Conservation (phyloP, 2,797 vertebrate genomes). For the Pseudochirops cupreus region DNA sequence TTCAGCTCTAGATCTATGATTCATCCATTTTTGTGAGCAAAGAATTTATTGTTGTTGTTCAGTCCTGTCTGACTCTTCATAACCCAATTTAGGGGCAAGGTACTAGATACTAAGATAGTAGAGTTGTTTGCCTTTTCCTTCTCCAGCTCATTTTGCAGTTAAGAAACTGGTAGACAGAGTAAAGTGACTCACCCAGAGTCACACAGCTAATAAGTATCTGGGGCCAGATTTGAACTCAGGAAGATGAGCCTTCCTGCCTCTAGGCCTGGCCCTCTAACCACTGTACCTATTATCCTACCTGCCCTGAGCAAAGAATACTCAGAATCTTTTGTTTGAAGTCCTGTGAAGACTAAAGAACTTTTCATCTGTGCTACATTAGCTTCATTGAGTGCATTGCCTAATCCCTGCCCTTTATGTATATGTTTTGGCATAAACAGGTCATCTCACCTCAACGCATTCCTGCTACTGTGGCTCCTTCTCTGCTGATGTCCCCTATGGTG, state of each 20-base stretch:
- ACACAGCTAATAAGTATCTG: not conserved
- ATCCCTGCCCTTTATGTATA: not conserved
- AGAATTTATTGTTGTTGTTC: not conserved
- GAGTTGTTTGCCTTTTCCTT: not conserved
- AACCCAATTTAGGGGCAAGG: not conserved
- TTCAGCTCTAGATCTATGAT: not conserved
- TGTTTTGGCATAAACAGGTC: constrained; percentile 82
- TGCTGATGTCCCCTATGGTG: constrained; percentile 93
- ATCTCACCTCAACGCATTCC: constrained; percentile 89
- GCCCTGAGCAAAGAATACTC: not conserved
- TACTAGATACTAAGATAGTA: not conserved
- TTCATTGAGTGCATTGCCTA: not conserved
- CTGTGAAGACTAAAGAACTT: not conserved
- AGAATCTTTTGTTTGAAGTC: not conserved
- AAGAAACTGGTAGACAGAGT: not conserved
- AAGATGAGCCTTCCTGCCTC: not conserved
- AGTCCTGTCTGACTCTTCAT: not conserved
- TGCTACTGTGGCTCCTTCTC: constrained; percentile 86
- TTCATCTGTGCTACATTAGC: fast-evolving
- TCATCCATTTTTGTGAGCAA: not conserved
- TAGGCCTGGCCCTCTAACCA: not conserved
- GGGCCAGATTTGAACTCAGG: not conserved
- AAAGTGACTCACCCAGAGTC: not conserved
- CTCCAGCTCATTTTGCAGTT: not conserved
- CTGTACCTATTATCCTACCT: not conserved